Evolutionary conservation across 35 echinoderm and acorn worm species (phyloP).

Genomic region (Apostichopus californicus): DNA sequence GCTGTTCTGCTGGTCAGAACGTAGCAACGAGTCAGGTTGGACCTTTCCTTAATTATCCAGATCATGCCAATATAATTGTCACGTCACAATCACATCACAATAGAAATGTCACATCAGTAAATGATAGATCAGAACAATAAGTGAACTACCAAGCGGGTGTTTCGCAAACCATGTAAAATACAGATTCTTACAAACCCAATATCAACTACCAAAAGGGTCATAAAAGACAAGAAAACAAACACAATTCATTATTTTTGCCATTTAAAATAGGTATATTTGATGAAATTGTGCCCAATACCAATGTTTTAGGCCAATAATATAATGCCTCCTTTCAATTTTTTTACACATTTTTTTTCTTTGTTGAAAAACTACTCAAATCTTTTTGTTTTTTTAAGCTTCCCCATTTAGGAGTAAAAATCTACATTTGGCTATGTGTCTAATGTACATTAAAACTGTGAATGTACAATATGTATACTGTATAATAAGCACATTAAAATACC

Average conservation of each 20-base stretch:
- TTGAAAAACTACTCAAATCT: conserved; percentile 33
- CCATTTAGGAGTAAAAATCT: conserved; percentile 36
- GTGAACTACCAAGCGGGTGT: no score
- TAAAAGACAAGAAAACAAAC: background rate
- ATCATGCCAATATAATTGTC: no score
- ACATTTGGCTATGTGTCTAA: conserved; percentile 48
- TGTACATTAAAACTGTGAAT: conserved; percentile 56
- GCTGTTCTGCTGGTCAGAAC: no score
- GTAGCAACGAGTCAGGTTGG: no score
- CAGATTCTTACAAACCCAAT: no score
- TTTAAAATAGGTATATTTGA: conserved; percentile 55
- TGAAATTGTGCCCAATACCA: conserved; percentile 50
- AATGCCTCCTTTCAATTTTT: conserved; percentile 45
- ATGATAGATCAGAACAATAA: no score
- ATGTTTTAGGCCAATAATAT: conserved; percentile 48
- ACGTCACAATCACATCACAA: no score
- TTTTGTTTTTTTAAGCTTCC: conserved; percentile 38
- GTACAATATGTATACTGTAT: conserved; percentile 51
- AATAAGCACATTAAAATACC: conserved; percentile 54
- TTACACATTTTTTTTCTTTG: conserved; percentile 14
- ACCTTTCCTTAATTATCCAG: no score
- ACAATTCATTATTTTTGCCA: conserved; percentile 26
- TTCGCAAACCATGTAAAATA: no score
- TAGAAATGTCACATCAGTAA: no score
- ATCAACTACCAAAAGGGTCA: no score